Evolutionary conservation across 2,888 invertebrate genomes (phyloP), one percentile per base, ranked within the genome.

Genomic region (Brachycybe producta): DNA sequence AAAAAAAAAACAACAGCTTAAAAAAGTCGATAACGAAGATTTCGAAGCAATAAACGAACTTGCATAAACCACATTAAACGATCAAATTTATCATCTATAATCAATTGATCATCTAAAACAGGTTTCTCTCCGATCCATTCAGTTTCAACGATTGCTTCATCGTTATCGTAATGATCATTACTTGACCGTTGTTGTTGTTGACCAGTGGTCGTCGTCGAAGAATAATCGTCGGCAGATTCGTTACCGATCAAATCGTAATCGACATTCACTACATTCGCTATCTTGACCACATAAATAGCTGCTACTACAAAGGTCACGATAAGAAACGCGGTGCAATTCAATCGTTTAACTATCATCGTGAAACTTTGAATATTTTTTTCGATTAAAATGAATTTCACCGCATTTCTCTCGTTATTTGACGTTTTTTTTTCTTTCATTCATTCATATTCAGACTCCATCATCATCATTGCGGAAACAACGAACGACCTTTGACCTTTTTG

Each of bases 41-140:
- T 13, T 13, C 8, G 5, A 19, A 44, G 11, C 30, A 7, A 13
- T 17, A 39, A 19, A 3, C 26, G 11, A 27, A 35, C 50, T 44
- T 50, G 50, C 26, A 50, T 5, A 35, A 50, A 50, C 50, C 50
- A 50, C 2, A 50, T 50, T n/a, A 50, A 28, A 24, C 36, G 50
- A n/a, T 50, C 23, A 17, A 15, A 5, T 24, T 19, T 24, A 8
- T 19, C 27, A n/a, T 23, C 27, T 35, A 40, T 8, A 17, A 11
- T 7, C 17, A 40, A 17, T 2, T 24, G 30, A 28, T 47, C 19
- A 15, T 39, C 27, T n/a, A n/a, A n/a, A n/a, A n/a, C n/a, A n/a
- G n/a, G n/a, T n/a, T n/a, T n/a, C n/a, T n/a, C n/a, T n/a, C n/a
- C n/a, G n/a, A n/a, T n/a, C n/a, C n/a, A n/a, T n/a, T n/a, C n/a